Evolutionary conservation across 2,797 vertebrate species (phyloP).

Genomic region (Sebastes diaconus): DNA sequence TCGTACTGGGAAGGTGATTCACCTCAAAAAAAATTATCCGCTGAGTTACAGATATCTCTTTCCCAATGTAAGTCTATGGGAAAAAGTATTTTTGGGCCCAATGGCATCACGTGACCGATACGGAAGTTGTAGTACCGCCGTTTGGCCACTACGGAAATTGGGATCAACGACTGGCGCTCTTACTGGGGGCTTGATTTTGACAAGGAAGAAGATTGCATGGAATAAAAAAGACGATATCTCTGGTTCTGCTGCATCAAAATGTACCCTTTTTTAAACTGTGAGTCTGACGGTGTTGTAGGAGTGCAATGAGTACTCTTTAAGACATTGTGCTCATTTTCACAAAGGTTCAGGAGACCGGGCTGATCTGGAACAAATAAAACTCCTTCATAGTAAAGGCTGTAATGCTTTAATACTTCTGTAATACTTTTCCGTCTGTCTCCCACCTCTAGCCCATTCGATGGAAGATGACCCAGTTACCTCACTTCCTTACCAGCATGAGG

Average conservation of each 20-base stretch:
- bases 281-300: too few relatives aligned
- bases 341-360: background rate
- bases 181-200: too few relatives aligned
- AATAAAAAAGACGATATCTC: background rate
- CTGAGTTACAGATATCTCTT: too few relatives aligned
- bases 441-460: constrained; percentile 19
- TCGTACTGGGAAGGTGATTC: too few relatives aligned
- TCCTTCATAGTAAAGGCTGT: background rate
- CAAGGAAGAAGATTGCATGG: background rate
- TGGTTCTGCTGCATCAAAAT: background rate
- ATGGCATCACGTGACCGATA: accelerated
- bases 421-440: background rate
- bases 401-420: background rate
- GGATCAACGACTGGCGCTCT: too few relatives aligned
- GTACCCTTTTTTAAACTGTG: background rate
- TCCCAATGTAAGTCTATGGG: too few relatives aligned
- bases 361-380: background rate
- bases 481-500: constrained; percentile 37
- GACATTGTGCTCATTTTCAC: background rate
- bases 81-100: too few relatives aligned
- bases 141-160: too few relatives aligned
- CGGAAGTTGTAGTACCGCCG: too few relatives aligned
- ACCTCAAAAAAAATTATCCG: too few relatives aligned
- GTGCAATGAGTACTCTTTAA: background rate
- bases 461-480: constrained; percentile 44